Conservation (phyloP, 2,888 invertebrate species). For the Acheta domesticus region DNA sequence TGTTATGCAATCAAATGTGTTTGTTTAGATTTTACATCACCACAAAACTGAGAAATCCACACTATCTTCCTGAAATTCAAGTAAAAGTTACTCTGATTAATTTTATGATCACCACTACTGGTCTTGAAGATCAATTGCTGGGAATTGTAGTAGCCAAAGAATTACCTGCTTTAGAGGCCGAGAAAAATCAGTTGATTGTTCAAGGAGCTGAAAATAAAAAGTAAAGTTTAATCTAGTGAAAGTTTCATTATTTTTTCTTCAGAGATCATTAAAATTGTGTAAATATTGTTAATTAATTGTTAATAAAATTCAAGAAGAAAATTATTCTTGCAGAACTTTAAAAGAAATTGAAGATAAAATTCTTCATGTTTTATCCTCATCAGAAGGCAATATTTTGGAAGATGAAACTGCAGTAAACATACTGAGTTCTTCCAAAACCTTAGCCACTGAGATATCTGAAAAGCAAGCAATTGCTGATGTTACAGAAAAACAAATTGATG, state of each 20-base stretch:
- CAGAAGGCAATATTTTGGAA: conserved; percentile 78
- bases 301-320: too few species aligned
- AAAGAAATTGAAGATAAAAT: conserved; percentile 92
- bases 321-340: conserved; percentile 51
- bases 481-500: conserved; percentile 87
- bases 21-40: conserved; percentile 78
- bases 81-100: conserved; percentile 88
- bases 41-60: conserved; percentile 88
- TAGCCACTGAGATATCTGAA: conserved; percentile 86
- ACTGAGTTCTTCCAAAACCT: conserved; percentile 82
- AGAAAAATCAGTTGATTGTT: conserved; percentile 81
- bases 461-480: conserved; percentile 87
- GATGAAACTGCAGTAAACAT: conserved; percentile 88
- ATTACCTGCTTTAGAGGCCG: conserved; percentile 85
- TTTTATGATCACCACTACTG: conserved; percentile 87
- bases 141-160: conserved; percentile 90
- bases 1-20: neutral
- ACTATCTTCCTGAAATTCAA: conserved; percentile 89
- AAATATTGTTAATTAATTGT: too few species aligned
- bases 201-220: conserved; percentile 76
- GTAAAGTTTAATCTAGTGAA: neutral
- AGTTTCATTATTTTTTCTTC: neutral
- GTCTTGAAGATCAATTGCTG: conserved; percentile 83
- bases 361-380: conserved; percentile 68
- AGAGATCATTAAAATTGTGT: neutral